Evolutionary conservation across 2,888 invertebrate genomes (phyloP).

Genomic region (Ichneumoninae sp.): DNA sequence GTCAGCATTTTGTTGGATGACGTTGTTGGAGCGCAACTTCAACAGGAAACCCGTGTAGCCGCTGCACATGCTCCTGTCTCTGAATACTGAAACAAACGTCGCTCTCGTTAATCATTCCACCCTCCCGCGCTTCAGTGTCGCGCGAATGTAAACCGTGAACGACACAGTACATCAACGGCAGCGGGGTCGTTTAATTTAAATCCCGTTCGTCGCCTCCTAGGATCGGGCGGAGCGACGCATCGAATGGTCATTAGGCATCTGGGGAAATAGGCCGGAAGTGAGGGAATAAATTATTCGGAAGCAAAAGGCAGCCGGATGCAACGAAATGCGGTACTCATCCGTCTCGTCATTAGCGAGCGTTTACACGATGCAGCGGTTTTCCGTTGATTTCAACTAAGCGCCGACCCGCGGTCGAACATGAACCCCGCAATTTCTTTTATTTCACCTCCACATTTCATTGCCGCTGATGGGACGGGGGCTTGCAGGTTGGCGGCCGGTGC

Average conservation of each 20-base stretch:
- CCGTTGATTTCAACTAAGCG: not conserved
- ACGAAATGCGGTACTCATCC: conserved; percentile 19
- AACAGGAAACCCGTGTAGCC: conserved; percentile 47
- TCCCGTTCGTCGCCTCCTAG: conserved; percentile 43
- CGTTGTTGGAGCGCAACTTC: conserved; percentile 52
- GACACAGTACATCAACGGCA: not conserved
- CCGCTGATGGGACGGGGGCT: not conserved
- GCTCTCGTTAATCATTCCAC: conserved; percentile 52
- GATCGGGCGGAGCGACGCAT: conserved; percentile 33
- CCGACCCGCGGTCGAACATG: not conserved
- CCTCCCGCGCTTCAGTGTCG: conserved; percentile 2
- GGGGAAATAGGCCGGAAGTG: conserved; percentile 31
- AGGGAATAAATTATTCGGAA: conserved; percentile 51
- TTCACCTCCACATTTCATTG: not conserved
- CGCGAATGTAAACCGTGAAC: conserved; percentile 24
- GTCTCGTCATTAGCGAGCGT: not conserved
- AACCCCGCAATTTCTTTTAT: not conserved
- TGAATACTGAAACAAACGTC: conserved; percentile 58
- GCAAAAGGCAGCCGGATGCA: conserved; percentile 24
- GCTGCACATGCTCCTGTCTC: conserved; percentile 51
- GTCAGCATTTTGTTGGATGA: conserved; percentile 22
- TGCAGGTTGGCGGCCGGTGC: not conserved
- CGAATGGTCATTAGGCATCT: conserved; percentile 55
- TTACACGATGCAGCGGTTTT: not conserved
- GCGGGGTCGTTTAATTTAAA: conserved; percentile 51